Conservation (phyloP, 2,888 invertebrate genomes). For the Thelaira solivaga region DNA sequence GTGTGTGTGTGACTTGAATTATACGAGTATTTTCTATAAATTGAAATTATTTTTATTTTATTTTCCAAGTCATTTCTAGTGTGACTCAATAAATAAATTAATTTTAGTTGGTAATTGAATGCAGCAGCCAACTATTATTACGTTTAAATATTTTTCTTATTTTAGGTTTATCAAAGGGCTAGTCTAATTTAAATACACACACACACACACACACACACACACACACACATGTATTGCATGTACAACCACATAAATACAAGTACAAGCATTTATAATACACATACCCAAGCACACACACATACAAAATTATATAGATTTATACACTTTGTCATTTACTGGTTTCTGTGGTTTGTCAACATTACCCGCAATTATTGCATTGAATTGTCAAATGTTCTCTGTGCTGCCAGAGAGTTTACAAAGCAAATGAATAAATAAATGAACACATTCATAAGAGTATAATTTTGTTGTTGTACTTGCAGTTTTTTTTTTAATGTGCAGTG, state of each 20-base stretch:
- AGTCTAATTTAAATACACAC: not conserved
- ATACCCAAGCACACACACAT: not conserved
- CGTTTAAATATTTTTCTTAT: no score
- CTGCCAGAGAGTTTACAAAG: slow-evolving; percentile 15
- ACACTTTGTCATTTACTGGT: slow-evolving; percentile 58
- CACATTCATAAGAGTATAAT: no score
- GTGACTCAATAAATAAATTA: no score
- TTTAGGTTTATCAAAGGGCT: not conserved
- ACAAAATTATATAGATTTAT: not conserved
- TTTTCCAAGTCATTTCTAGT: no score
- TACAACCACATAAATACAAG: no score
- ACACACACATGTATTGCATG: not conserved
- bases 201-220: no score
- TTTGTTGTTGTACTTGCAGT: not conserved
- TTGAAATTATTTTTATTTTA: no score
- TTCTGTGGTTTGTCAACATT: slow-evolving; percentile 58
- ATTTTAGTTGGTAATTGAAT: no score
- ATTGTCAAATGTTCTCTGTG: slow-evolving; percentile 47
- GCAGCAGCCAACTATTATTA: no score
- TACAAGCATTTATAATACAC: no score
- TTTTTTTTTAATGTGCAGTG: not conserved
- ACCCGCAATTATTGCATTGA: slow-evolving; percentile 60
- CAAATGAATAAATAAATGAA: slow-evolving; percentile 35
- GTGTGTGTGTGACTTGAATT: no score
- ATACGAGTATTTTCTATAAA: no score